Evolutionary conservation across 2,797 vertebrate genomes (phyloP).

Genomic region (Protonibea diacanthus): DNA sequence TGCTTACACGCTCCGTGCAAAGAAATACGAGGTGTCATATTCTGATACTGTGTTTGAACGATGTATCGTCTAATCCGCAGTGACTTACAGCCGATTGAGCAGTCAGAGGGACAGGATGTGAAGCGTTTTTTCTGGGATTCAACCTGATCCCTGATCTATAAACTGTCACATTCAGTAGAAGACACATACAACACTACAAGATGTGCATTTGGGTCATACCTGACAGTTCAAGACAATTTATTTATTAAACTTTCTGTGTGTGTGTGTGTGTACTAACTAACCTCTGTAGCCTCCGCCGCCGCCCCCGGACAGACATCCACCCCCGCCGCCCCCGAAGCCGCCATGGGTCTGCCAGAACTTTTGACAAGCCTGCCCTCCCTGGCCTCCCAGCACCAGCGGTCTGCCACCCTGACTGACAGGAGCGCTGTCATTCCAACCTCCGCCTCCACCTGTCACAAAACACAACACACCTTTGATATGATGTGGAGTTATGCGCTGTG

Average conservation of each 20-base stretch:
- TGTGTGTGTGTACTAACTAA: slow-evolving; percentile 60
- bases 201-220: not conserved
- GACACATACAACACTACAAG: slow-evolving; percentile 1
- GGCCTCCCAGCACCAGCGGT: slow-evolving; percentile 93
- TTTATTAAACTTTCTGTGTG: slow-evolving; percentile 19
- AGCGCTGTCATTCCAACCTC: slow-evolving; percentile 94
- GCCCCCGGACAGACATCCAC: slow-evolving; percentile 95
- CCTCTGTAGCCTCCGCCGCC: slow-evolving; percentile 99
- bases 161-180: slow-evolving; percentile 20
- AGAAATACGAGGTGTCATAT: not conserved
- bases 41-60: not conserved
- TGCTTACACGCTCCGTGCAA: not conserved
- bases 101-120: slow-evolving; percentile 4
- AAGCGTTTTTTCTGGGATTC: slow-evolving; percentile 17
- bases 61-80: not conserved
- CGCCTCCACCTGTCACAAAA: slow-evolving; percentile 93
- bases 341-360: slow-evolving; percentile 96
- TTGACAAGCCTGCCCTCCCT: slow-evolving; percentile 96
- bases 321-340: slow-evolving; percentile 96
- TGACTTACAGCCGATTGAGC: not conserved
- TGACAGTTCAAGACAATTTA: slow-evolving; percentile 19
- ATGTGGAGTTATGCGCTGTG: slow-evolving; percentile 21
- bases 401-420: slow-evolving; percentile 92
- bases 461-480: slow-evolving; percentile 46
- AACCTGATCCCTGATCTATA: slow-evolving; percentile 11